Conservation (phyloP, 1,140 invertebrate genomes). For the Caenorhabditis briggsae region DNA sequence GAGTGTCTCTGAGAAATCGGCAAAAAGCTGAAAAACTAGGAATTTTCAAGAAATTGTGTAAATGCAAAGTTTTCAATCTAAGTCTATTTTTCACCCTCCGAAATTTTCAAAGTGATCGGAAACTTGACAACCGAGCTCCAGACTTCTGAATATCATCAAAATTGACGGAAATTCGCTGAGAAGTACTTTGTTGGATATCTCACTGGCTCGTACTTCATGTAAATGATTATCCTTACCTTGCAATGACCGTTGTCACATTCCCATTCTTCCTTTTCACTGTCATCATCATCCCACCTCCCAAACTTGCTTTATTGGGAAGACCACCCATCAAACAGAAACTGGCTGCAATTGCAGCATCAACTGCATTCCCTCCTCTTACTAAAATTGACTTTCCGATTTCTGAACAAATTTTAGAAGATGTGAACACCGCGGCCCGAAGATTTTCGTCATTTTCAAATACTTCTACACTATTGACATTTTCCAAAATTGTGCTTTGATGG, state of each 20-base stretch:
- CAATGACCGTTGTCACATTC: slow-evolving; percentile 21
- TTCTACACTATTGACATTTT: slow-evolving; percentile 6
- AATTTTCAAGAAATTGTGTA: too few relatives aligned
- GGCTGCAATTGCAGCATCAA: slow-evolving; percentile 15
- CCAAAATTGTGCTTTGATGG: slow-evolving; percentile 17
- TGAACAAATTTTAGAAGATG: background rate
- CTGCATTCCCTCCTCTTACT: slow-evolving; percentile 24
- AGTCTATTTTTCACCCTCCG: too few relatives aligned
- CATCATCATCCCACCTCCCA: slow-evolving; percentile 26
- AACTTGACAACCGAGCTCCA: too few relatives aligned
- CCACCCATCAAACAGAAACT: slow-evolving; percentile 12
- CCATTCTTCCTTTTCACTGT: slow-evolving; percentile 32
- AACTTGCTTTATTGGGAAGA: slow-evolving; percentile 18
- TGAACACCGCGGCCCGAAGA: slow-evolving; percentile 20
- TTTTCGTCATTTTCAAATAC: slow-evolving; percentile 32
- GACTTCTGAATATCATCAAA: too few relatives aligned
- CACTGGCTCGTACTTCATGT: too few relatives aligned
- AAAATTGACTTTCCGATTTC: slow-evolving; percentile 28
- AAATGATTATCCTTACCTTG: slow-evolving; percentile 4
- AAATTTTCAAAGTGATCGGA: too few relatives aligned
- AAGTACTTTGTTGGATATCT: too few relatives aligned
- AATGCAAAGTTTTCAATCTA: too few relatives aligned
- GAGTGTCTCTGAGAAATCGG: too few relatives aligned
- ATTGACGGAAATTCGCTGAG: too few relatives aligned
- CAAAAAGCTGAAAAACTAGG: too few relatives aligned